These are phyloP conservation scores for Odocoileus hemionus DNA, from an alignment of 2,113 vertebrate species.

Conservation along the genomic window DNA sequence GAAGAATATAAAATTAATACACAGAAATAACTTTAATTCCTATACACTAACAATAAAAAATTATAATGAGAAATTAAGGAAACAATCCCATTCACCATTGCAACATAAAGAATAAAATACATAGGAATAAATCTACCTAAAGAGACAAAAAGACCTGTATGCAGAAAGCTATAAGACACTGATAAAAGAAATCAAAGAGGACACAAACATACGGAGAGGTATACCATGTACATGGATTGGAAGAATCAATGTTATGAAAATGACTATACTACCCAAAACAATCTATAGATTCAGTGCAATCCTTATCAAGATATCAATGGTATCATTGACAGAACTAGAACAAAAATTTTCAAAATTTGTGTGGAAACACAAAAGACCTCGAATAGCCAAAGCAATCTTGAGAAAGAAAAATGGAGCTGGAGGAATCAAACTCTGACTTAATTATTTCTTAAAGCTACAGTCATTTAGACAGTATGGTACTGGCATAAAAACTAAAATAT, in stretches of 20 bases:
- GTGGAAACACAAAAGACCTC: neutral
- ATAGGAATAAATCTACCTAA: neutral
- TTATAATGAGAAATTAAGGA: neutral
- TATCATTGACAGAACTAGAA: neutral
- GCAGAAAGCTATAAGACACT: neutral
- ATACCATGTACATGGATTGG: neutral
- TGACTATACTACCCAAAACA: neutral
- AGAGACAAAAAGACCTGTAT: neutral
- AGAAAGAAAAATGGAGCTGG: neutral
- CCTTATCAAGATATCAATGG: neutral
- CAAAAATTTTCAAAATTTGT: neutral
- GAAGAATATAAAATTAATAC: neutral
- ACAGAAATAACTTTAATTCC: neutral
- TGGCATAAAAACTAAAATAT: neutral
- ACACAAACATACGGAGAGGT: neutral
- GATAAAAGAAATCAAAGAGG: neutral
- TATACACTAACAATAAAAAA: neutral
- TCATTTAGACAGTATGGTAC: neutral
- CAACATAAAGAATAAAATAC: neutral
- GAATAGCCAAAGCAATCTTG: neutral
- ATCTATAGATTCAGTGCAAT: neutral
- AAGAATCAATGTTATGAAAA: neutral
- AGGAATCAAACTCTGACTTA: neutral
- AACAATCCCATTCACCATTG: neutral
- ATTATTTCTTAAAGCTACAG: neutral